These are phyloP conservation scores for Leistus spinibarbis DNA, from an alignment of 2,888 invertebrate species.

Conservation along the genomic window DNA sequence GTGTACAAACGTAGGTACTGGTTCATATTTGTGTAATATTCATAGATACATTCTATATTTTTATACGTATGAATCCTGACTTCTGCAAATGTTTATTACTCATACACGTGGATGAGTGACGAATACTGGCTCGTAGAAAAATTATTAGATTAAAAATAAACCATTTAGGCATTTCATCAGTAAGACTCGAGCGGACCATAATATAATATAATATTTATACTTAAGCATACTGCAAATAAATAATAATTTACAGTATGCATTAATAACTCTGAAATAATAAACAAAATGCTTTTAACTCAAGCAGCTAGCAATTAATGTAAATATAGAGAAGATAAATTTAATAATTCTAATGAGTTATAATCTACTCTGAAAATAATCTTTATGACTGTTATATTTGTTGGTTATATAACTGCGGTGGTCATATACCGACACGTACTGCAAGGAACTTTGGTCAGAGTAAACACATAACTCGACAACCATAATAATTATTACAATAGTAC, in stretches of 20 bases:
- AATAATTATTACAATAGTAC: conserved; percentile 26
- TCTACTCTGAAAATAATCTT: neutral
- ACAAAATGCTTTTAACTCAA: neutral
- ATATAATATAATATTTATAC: neutral
- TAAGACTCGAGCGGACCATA: too few species aligned
- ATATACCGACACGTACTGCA: neutral
- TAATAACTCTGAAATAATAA: neutral
- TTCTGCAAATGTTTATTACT: too few species aligned
- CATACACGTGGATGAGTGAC: too few species aligned
- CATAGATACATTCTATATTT: too few species aligned
- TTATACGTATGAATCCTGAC: too few species aligned
- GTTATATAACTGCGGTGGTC: neutral
- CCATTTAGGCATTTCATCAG: too few species aligned
- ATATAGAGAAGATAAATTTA: neutral
- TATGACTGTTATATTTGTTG: neutral
- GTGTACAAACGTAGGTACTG: too few species aligned
- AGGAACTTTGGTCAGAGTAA: neutral
- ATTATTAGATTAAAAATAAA: too few species aligned
- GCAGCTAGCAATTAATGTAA: neutral
- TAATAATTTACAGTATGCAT: neutral
- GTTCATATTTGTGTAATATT: too few species aligned
- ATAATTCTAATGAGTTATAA: neutral
- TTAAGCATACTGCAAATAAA: neutral
- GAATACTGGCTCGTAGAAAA: too few species aligned
- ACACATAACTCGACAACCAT: neutral